Evolutionary conservation across 1,140 invertebrate species (phyloP).

Genomic region (Trichomalopsis sarcophagae): DNA sequence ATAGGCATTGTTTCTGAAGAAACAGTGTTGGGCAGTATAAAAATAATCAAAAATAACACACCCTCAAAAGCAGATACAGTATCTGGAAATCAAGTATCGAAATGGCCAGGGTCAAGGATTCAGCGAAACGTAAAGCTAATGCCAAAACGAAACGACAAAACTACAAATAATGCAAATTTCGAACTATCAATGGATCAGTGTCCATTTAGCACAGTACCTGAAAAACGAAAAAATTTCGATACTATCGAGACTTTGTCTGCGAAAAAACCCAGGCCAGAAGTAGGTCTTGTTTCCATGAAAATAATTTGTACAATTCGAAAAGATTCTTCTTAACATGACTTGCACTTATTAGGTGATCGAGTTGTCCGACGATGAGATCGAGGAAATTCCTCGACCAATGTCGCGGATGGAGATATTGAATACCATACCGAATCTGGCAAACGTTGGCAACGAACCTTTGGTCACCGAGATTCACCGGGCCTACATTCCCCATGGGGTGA

Average conservation of each 20-base stretch:
- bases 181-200: not conserved
- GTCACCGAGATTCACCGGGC: conserved; percentile 41
- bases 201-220: conserved; percentile 6
- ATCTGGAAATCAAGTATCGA: conserved; percentile 50
- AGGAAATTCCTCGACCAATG: conserved; percentile 65
- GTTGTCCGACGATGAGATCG: conserved; percentile 71
- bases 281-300: conserved; percentile 46
- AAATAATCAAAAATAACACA: conserved; percentile 56
- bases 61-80: conserved; percentile 9
- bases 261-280: conserved; percentile 66
- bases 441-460: conserved; percentile 35
- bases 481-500: conserved; percentile 66
- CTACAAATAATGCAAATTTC: conserved; percentile 17
- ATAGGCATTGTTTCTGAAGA: conserved; percentile 69
- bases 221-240: conserved; percentile 37
- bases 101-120: conserved; percentile 68
- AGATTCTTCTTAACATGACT: conserved; percentile 38
- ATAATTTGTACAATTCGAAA: conserved; percentile 3
- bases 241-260: not conserved
- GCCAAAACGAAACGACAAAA: conserved; percentile 67
- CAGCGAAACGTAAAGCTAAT: conserved; percentile 70
- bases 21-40: conserved; percentile 64
- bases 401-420: conserved; percentile 69
- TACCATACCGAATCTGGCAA: conserved; percentile 67
- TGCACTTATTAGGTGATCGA: conserved; percentile 65